Evolutionary conservation across 2,113 vertebrate species (phyloP), one percentile per base, ranked within the genome.

Genomic region (Deroptyus accipitrinus): DNA sequence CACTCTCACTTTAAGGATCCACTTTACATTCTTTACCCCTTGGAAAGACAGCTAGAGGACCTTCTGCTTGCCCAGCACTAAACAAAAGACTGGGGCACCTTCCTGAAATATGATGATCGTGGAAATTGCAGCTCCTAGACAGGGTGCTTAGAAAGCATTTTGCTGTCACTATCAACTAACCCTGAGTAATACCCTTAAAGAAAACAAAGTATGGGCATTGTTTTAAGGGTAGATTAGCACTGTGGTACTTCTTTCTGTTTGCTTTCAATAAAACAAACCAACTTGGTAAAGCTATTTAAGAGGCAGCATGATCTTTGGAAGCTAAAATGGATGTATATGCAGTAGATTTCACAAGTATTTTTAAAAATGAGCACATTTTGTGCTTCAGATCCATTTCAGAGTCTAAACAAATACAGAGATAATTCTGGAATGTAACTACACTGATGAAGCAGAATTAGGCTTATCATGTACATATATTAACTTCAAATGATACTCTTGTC

Each of bases 101-200:
- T 98, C 94, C 96, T 98, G 98, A 99, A 99, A 99, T 98, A 97
- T 61, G 97, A 99, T 98, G 98, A 98, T 98, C 83, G 69, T 98
- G 97, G 98, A 98, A 98, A 98, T 97, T 93, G 92, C 92, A 97
- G 95, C 96, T 94, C 94, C 90, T 96, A 97, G 97, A 97, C 92
- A 97, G 96, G 92, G 94, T 98, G 88, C 96, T 97, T 97, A 94
- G 97, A 98, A 97, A 98, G 96, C 96, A 94, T 95, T 97, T 98
- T 96, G 83, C 97, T 97, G 97, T 97, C 95, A 96, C 96, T 83
- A 66, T 96, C 96, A 97, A 98, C 98, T 97, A 97, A 86, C 86
- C 69, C 96, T 88, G 96, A 92, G 70, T 77, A 95, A 88, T 72
- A 96, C 96, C 97, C 95, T 97, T 97, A 76, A 95, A 95, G 95